Evolutionary conservation across 2,113 vertebrate genomes (phyloP).

Genomic region (Arothron firmamentum): DNA sequence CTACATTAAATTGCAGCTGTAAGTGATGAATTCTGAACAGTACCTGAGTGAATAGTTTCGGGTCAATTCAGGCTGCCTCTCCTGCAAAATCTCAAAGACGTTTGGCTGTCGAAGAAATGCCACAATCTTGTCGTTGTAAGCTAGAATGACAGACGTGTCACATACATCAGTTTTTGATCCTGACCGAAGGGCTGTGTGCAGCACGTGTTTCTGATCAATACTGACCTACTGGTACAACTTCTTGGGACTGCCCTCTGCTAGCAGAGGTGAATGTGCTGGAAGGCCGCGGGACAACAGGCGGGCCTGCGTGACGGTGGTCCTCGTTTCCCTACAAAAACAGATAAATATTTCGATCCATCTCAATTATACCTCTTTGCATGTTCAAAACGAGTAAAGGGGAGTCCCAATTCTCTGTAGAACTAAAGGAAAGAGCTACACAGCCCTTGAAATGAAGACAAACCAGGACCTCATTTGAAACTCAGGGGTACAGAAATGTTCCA

Average conservation of each 20-base stretch:
- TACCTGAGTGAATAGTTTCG: conserved; percentile 96
- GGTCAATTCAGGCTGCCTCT: conserved; percentile 88
- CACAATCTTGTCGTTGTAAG: conserved; percentile 97
- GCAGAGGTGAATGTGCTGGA: conserved; percentile 88
- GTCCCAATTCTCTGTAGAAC: too few species aligned
- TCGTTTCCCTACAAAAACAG: conserved; percentile 63
- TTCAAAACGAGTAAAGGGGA: too few species aligned
- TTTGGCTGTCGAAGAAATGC: conserved; percentile 93
- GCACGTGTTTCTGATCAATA: conserved; percentile 18
- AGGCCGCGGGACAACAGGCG: conserved; percentile 84
- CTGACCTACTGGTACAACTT: conserved; percentile 92
- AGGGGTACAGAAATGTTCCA: too few species aligned
- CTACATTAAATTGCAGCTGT: background rate
- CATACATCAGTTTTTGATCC: fast-evolving
- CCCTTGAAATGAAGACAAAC: too few species aligned
- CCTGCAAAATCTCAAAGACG: conserved; percentile 94
- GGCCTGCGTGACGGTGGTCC: conserved; percentile 84
- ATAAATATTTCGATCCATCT: background rate
- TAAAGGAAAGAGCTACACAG: too few species aligned
- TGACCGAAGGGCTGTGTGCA: background rate
- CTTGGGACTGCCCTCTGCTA: conserved; percentile 85
- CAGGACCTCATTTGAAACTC: too few species aligned
- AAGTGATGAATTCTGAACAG: background rate
- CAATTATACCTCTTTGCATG: too few species aligned
- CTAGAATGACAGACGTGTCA: conserved; percentile 61